Evolutionary conservation across 2,113 vertebrate species (phyloP).

Genomic region (Chascanopsetta lugubris): DNA sequence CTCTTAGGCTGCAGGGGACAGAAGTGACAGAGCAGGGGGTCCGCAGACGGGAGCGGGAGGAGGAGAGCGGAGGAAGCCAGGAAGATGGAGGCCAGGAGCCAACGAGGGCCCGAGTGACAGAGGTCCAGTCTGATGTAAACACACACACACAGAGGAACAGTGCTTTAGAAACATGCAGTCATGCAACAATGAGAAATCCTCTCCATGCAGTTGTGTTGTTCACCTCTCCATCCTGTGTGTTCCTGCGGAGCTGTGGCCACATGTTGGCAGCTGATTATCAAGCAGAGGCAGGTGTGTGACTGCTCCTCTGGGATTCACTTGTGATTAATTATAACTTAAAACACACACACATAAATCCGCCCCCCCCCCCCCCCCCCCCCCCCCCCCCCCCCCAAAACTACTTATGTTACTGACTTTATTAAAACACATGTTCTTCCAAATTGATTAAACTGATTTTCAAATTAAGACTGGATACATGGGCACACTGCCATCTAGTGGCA

Average conservation of each 20-base stretch:
- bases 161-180: not conserved
- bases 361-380: too few species aligned
- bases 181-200: not conserved
- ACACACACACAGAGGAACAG: not conserved
- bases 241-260: conserved; percentile 1
- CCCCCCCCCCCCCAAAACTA: too few species aligned
- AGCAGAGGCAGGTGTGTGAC: conserved; percentile 60
- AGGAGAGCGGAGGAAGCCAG: conserved; percentile 8
- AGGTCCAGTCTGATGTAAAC: conserved; percentile 7
- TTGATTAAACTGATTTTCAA: not conserved
- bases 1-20: conserved; percentile 66
- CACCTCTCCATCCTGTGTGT: conserved; percentile 50
- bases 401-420: too few species aligned
- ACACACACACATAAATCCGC: not conserved
- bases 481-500: conserved; percentile 51
- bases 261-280: conserved; percentile 51
- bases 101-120: not conserved
- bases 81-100: conserved; percentile 38
- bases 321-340: rapidly evolving
- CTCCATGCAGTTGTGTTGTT: conserved; percentile 8
- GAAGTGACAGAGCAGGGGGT: conserved; percentile 61
- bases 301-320: conserved; percentile 33
- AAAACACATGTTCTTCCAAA: not conserved
- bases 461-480: not conserved
- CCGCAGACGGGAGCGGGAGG: conserved; percentile 27